Base-by-base conservation (phyloP, 2,888 invertebrate species). In the Stegophylla sp. region DNA sequence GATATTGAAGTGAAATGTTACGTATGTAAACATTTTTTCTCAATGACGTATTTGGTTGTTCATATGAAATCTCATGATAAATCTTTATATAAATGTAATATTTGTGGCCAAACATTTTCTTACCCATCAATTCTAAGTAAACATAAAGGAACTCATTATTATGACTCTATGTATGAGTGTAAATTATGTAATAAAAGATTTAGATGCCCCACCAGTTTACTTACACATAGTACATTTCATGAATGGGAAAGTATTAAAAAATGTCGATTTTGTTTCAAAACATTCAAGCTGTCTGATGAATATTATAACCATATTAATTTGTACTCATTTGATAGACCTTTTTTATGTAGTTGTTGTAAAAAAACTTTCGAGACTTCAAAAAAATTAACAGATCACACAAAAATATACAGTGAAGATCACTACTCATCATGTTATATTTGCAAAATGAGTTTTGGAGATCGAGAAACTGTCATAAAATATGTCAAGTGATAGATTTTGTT, bases 211-310 rank as follows among this genome's bases (percentile, higher is more conserved):
- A 48, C 1, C 28, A 12, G 28, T 69, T 34, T 69, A 34, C 51
- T 28, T 28, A 45, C 26, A 28, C 51, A 69, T 69, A 28, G 7
- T 51, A 34, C 51, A n/a, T 28, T 69, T 69, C 69, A 69, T 26
- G 13, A 69, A 69, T 28, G 51, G 51, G 69, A 69, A 51, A 69
- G 17, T 51, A 69, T 51, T 9, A 51, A 51, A 51, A 69, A 51
- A 7, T 69, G 69, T 69, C 51, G 28, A 28, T 69, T 69, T n/a
- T 69, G 69, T 34, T 69, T 69, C 28, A 69, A 51, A 69, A 69
- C 28, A 12, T 69, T 69, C 34, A 28, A n/a, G 3, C 28, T n/a
- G 3, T 51, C 15, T n/a, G 13, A 69, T 69, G 69, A 69, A 28
- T 69, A 51, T 28, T n/a, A 28, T n/a, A 51, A 51, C n/a, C 69